These are phyloP conservation scores for Philypnodon macrostomus DNA, from an alignment of 2,797 vertebrate species.

Conservation along the genomic window DNA sequence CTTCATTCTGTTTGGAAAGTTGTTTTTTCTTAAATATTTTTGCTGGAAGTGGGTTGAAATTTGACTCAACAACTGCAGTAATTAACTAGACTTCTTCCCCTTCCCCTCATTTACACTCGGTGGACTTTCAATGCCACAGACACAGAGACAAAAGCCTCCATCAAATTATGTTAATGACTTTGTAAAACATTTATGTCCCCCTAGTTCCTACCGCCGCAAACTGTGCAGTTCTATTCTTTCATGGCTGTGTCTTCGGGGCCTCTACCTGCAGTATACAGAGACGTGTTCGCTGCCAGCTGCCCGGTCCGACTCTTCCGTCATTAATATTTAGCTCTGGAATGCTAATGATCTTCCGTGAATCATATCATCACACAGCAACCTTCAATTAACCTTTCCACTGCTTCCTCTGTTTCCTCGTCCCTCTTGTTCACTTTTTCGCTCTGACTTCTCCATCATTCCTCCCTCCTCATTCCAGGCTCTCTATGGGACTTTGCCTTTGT, in stretches of 20 bases:
- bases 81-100: slow-evolving; percentile 33
- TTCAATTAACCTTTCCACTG: slow-evolving; percentile 72
- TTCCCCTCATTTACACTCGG: slow-evolving; percentile 33
- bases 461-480: slow-evolving; percentile 32
- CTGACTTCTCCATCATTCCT: slow-evolving; percentile 6
- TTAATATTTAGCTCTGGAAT: slow-evolving; percentile 75
- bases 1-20: slow-evolving; percentile 1
- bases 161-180: slow-evolving; percentile 71
- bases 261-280: slow-evolving; percentile 57
- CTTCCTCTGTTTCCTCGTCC: slow-evolving; percentile 7
- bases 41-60: slow-evolving; percentile 15
- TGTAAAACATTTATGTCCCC: slow-evolving; percentile 73
- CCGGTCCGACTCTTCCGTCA: slow-evolving; percentile 56
- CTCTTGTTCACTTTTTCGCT: neutral
- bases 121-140: slow-evolving; percentile 22
- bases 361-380: slow-evolving; percentile 70
- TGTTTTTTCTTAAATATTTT: slow-evolving; percentile 3
- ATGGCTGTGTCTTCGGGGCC: slow-evolving; percentile 43
- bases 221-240: slow-evolving; percentile 51
- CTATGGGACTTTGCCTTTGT: slow-evolving; percentile 61
- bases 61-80: slow-evolving; percentile 40
- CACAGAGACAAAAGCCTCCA: slow-evolving; percentile 49
- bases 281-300: slow-evolving; percentile 46
- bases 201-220: slow-evolving; percentile 56
- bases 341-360: slow-evolving; percentile 73